A percentile compares a stretch with the other conserved stretches of the same genome.
These are phyloP conservation scores for Scaptomyza hsui DNA, from an alignment of 1,140 invertebrate species.

Conservation along the genomic window DNA sequence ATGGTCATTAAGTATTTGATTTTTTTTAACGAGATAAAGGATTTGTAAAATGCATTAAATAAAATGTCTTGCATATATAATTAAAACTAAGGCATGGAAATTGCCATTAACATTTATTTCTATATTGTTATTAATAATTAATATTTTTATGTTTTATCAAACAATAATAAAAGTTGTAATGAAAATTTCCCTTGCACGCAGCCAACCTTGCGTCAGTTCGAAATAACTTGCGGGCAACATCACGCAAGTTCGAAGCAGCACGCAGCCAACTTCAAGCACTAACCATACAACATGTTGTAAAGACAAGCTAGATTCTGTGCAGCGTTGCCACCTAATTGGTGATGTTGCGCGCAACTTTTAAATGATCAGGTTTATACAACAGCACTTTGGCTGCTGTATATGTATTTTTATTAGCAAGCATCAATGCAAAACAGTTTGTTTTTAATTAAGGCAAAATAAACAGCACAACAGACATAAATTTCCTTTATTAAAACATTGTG, in stretches of 20 bases:
- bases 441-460: slow-evolving; percentile 38
- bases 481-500: slow-evolving; percentile 28
- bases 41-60: not conserved
- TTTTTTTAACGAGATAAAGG: not conserved
- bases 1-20: not conserved
- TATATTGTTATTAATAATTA: not conserved
- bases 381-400: not conserved
- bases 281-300: too few relatives aligned
- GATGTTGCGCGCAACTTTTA: not conserved
- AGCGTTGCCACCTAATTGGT: slow-evolving; percentile 17
- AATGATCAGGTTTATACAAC: not conserved
- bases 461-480: slow-evolving; percentile 27
- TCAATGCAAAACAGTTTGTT: slow-evolving; percentile 9
- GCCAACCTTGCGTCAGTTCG: not conserved
- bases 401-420: slow-evolving; percentile 5
- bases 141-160: not conserved
- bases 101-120: not conserved
- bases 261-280: not conserved
- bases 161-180: not conserved
- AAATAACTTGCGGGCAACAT: not conserved
- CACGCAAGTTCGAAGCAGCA: not conserved
- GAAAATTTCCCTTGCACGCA: slow-evolving; percentile 10
- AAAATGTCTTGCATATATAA: not conserved
- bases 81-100: not conserved
- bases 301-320: too few relatives aligned